Evolutionary conservation across 2,888 invertebrate species (phyloP), one percentile per base, ranked within the genome.

Genomic region (Sminthurinus aureus): DNA sequence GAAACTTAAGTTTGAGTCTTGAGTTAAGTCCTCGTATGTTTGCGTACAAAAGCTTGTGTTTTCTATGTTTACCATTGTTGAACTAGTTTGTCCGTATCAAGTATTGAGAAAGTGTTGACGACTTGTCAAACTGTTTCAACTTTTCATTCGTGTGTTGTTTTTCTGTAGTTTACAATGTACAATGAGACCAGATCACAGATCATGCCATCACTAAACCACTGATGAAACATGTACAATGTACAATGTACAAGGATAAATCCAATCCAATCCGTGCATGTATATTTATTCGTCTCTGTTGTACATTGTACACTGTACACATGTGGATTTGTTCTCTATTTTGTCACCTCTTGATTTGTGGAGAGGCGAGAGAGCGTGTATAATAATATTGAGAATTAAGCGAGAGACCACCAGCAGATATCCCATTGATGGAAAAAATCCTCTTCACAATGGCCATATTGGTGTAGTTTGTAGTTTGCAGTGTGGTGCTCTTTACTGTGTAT

Each of bases 321-420:
- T 74, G 38, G 38, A 38, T 38, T 38, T 38, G 38, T 38, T 13
- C 58, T 77, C 58, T 66, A 79, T 80, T 66, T 75, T 79, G 64
- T 67, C 38, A 38, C 38, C 38, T 38, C 38, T 26, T 58, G 58
- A 58, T 69, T 81, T 81, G 85, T 85, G 75, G 79, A 77, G 69
- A 79, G 83, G 85, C 83, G 85, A 78, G 82, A 81, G 84, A 84
- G 79, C 85, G 83, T 82, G 85, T 66, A 75, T 77, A 84, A 83
- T 77, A 73, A 74, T 73, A 80, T 67, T 80, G 77, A 74, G 66
- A 69, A 51, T 50, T 18, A 50, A 13, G 38, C 4, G 69, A 66
- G 76, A 82, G 88, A 87, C 88, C 87, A 87, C 87, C 86, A 87
- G 86, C 85, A 84, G 87, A 83, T 82, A 18, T 58, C 26, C 75